Evolutionary conservation across 2,113 vertebrate genomes (phyloP), one percentile per base, ranked within the genome.

Genomic region (Fregata magnificens): DNA sequence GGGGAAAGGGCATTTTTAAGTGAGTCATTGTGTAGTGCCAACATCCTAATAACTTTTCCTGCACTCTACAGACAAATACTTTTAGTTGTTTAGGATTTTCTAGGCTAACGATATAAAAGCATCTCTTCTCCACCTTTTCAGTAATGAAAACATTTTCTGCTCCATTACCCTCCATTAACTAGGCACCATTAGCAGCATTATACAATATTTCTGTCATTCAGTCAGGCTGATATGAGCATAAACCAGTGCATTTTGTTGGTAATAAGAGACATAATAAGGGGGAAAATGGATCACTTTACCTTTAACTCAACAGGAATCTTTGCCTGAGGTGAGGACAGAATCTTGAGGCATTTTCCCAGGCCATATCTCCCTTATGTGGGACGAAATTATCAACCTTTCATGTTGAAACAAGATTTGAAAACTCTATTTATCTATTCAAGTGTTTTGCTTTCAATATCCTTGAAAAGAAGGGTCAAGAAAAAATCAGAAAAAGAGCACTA

Each of bases 111-210:
- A 61, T 82, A 82, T 56, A 79, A 89, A 95, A 95, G 31, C 40
- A 79, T 78, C 74, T 67, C 85, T 88, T 88, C 53, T 88, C 28
- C 82, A 93, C 13, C 45, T 96, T 93, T 94, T 82, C 56, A 66
- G 28, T 94, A 96, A 95, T 73, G 63, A 94, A 96, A 22, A 40
- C 76, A 91, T 95, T 95, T 97, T 95, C 79, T 91, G 53, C 44
- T 94, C 77, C 70, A 90, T 94, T 95, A 71, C 50, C 21, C 18
- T 94, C 70, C 74, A 95, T 94, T 96, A 95, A 81, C 38, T 84
- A 52, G 32, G 9, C 52, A 72, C 65, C 63, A 84, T 88, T 94
- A 95, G 38, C 44, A 82, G 21, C 72, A 79, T 86, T 91, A 83
- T 56, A 82, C 56, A 88, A 47, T 95, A 56, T 82, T 91, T 94